A percentile compares a stretch with the other conserved stretches of the same genome.
These are phyloP conservation scores for Cynodonichthys magdalenae DNA, from an alignment of 2,797 vertebrate species.

Conservation along the genomic window DNA sequence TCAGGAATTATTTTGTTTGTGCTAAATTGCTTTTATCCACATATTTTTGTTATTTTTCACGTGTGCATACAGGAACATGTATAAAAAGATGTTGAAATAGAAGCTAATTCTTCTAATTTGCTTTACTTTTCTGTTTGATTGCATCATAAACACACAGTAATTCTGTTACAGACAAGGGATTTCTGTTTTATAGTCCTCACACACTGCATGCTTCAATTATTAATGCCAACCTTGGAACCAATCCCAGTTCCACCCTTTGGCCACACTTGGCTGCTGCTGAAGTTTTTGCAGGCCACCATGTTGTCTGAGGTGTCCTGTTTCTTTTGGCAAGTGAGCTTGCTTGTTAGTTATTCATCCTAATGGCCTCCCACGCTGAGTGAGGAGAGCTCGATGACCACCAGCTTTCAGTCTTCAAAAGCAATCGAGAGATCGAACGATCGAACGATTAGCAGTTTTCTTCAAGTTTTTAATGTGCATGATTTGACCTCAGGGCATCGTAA, in stretches of 20 bases:
- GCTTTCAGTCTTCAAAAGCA: neutral
- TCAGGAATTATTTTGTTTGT: neutral
- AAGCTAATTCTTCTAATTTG: neutral
- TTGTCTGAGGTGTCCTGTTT: constrained; percentile 14
- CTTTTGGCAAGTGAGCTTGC: constrained; percentile 8
- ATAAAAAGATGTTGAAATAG: neutral
- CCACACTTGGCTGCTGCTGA: constrained; percentile 4
- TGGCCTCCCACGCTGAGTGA: neutral
- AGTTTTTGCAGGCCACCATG: constrained; percentile 1
- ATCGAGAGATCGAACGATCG: no score
- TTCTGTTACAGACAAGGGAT: neutral
- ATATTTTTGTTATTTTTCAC: no score
- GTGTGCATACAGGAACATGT: neutral
- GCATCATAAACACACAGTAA: neutral
- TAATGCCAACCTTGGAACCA: neutral
- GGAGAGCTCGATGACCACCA: neutral
- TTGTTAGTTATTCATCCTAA: constrained; percentile 3
- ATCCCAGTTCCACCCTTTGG: constrained; percentile 2
- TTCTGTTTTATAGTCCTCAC: neutral
- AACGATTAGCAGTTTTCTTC: constrained; percentile 29
- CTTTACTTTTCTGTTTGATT: neutral
- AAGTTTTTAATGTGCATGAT: no score
- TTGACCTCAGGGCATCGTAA: no score
- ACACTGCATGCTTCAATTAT: neutral
- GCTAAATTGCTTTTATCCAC: no score